Percentiles rank a stretch among this genome's conserved stretches.
Conservation (phyloP, 2,888 invertebrate species). For the Catocala fraxini region DNA sequence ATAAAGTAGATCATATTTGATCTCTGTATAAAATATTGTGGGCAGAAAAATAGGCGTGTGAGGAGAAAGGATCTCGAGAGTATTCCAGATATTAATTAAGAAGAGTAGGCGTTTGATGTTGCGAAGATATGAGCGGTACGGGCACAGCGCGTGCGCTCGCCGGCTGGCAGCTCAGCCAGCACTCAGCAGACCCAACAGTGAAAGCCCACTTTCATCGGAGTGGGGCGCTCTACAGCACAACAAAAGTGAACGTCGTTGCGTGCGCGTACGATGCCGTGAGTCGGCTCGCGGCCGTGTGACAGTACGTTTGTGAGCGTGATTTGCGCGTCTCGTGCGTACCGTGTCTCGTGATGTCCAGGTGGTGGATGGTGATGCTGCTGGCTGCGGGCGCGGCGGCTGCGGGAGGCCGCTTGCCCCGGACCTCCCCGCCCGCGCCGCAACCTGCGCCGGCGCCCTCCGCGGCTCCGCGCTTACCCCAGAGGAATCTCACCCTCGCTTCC, state of each 20-base stretch:
- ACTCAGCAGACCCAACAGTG: constrained; percentile 60
- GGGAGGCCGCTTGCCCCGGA: constrained; percentile 79
- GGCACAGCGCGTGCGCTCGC: not conserved
- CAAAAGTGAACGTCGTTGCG: constrained; percentile 81
- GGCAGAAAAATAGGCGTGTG: too few species aligned
- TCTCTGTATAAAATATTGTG: too few species aligned
- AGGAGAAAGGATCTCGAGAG: too few species aligned
- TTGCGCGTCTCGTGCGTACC: constrained; percentile 70
- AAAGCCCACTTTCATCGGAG: constrained; percentile 85
- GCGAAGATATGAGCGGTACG: too few species aligned
- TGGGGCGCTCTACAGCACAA: constrained; percentile 74
- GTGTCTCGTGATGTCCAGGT: constrained; percentile 75
- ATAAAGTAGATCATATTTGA: too few species aligned
- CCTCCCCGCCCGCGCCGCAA: constrained; percentile 78
- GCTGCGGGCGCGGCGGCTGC: constrained; percentile 74
- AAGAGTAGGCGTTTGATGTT: too few species aligned
- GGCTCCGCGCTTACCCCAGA: constrained; percentile 80
- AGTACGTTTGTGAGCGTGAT: constrained; percentile 72
- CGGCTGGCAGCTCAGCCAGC: constrained; percentile 41
- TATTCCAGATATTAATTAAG: too few species aligned
- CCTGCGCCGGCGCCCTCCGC: constrained; percentile 88
- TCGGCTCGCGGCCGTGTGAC: constrained; percentile 69
- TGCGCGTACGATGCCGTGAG: constrained; percentile 69
- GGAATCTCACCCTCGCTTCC: constrained; percentile 81
- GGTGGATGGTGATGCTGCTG: constrained; percentile 79